Percentiles rank a stretch among this genome's conserved stretches.
phyloP scores from a whole-genome alignment of 2,888 invertebrate species.

The Tetragonula carbonaria region DNA sequence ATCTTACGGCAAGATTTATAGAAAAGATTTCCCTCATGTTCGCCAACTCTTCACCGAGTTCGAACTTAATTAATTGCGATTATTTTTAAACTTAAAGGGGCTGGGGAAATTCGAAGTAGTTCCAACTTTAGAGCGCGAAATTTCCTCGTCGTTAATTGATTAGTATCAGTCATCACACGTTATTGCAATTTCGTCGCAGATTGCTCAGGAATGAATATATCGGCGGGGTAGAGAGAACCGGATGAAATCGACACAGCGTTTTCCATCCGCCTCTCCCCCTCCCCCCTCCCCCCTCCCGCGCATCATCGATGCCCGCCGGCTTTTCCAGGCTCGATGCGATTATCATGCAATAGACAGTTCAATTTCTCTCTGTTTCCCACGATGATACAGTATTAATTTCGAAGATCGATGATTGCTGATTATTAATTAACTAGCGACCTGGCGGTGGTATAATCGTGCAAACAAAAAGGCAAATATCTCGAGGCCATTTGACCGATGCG shows the following conservation, averaged over 20 bases:
- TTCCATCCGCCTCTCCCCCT: background rate
- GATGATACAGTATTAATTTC: constrained; percentile 22
- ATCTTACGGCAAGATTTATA: too few species aligned
- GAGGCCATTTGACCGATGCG: background rate
- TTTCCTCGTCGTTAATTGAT: constrained; percentile 36
- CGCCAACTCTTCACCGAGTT: too few species aligned
- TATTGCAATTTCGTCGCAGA: constrained; percentile 33
- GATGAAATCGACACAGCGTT: background rate
- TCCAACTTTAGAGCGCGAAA: background rate
- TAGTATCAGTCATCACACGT: constrained; percentile 6
- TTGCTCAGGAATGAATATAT: constrained; percentile 17
- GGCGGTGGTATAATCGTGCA: background rate
- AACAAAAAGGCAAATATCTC: constrained; percentile 16
- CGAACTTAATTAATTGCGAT: background rate
- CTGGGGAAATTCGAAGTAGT: background rate
- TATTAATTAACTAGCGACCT: constrained; percentile 23
- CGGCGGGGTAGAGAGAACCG: background rate
- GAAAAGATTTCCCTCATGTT: too few species aligned
- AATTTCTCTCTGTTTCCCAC: constrained; percentile 26
- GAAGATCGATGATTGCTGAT: constrained; percentile 8
- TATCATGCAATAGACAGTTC: constrained; percentile 10
- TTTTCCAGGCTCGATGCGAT: constrained; percentile 26
- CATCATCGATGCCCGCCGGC: constrained; percentile 17
- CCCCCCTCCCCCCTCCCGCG: background rate
- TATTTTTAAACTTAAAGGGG: background rate